Evolutionary conservation across 2,888 invertebrate genomes (phyloP).

Genomic region (Caenorhabditis japonica): DNA sequence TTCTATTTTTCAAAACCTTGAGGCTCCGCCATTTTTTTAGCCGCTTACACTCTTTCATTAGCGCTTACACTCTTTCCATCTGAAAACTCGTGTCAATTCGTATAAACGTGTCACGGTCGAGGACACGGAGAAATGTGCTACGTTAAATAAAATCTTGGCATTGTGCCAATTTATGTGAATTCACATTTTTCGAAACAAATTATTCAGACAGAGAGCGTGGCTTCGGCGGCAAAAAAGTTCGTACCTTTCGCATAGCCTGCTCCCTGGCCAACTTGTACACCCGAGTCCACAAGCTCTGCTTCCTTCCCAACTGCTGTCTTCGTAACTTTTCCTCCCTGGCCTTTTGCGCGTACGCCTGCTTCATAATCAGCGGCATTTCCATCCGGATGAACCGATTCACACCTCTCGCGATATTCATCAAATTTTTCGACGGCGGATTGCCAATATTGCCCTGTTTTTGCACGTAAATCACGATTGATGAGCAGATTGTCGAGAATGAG

Average conservation of each 20-base stretch:
- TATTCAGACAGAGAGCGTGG: too few relatives aligned
- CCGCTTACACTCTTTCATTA: too few relatives aligned
- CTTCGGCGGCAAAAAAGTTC: neutral
- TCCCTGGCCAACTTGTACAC: conserved; percentile 61
- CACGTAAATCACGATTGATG: conserved; percentile 79
- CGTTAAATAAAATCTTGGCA: too few relatives aligned
- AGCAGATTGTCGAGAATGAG: conserved; percentile 79
- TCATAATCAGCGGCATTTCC: conserved; percentile 74
- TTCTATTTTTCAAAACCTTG: too few relatives aligned
- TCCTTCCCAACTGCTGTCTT: conserved; percentile 57
- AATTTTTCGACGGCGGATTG: conserved; percentile 66
- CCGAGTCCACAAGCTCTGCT: conserved; percentile 66
- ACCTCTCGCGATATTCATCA: conserved; percentile 68
- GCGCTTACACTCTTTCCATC: too few relatives aligned
- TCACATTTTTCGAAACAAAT: too few relatives aligned
- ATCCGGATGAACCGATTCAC: conserved; percentile 68
- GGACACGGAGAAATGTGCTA: too few relatives aligned
- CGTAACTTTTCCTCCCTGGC: conserved; percentile 68
- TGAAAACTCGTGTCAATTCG: too few relatives aligned
- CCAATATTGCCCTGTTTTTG: conserved; percentile 77
- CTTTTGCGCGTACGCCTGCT: conserved; percentile 73
- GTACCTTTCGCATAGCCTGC: conserved; percentile 52
- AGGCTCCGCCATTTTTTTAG: too few relatives aligned
- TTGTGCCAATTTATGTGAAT: too few relatives aligned
- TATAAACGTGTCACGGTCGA: too few relatives aligned